Percentiles rank a stretch among this genome's conserved stretches.
Conservation (phyloP, 2,888 invertebrate genomes). For the Leptopterna dolabrata region DNA sequence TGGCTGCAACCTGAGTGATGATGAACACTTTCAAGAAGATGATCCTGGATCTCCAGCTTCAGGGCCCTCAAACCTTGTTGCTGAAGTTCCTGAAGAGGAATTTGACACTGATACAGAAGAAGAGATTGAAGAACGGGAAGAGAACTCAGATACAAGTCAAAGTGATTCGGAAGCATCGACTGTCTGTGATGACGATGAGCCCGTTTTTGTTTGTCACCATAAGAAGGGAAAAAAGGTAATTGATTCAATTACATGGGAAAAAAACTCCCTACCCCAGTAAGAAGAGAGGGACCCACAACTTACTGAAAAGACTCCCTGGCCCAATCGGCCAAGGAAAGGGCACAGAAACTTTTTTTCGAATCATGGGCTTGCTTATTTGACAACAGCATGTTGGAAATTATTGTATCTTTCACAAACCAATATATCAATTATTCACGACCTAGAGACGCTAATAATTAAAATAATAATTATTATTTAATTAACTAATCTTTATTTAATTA, state of each 20-base stretch:
- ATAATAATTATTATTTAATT: too few species aligned
- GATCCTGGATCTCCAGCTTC: constrained; percentile 39
- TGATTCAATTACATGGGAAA: constrained; percentile 50
- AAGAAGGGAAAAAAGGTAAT: constrained; percentile 51
- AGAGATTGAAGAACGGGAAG: constrained; percentile 52
- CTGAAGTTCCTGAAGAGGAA: constrained; percentile 45
- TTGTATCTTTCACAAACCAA: constrained; percentile 63
- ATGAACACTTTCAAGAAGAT: constrained; percentile 52
- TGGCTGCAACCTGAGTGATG: constrained; percentile 35
- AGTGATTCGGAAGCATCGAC: constrained; percentile 46
- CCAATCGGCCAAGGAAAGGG: constrained; percentile 57
- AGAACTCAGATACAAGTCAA: constrained; percentile 52
- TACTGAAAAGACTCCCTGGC: constrained; percentile 47
- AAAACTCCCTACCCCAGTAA: constrained; percentile 45
- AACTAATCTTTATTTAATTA: too few species aligned
- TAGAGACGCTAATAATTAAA: constrained; percentile 60
- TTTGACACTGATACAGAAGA: constrained; percentile 52
- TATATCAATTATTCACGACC: constrained; percentile 60
- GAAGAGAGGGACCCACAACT: constrained; percentile 36
- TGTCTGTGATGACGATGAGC: constrained; percentile 51
- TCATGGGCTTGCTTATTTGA: constrained; percentile 61
- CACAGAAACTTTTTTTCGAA: constrained; percentile 59
- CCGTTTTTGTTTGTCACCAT: constrained; percentile 39
- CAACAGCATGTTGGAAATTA: constrained; percentile 61
- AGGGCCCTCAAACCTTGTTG: constrained; percentile 42